Conservation (phyloP, 2,113 vertebrate genomes). For the Vulpes lagopus region DNA sequence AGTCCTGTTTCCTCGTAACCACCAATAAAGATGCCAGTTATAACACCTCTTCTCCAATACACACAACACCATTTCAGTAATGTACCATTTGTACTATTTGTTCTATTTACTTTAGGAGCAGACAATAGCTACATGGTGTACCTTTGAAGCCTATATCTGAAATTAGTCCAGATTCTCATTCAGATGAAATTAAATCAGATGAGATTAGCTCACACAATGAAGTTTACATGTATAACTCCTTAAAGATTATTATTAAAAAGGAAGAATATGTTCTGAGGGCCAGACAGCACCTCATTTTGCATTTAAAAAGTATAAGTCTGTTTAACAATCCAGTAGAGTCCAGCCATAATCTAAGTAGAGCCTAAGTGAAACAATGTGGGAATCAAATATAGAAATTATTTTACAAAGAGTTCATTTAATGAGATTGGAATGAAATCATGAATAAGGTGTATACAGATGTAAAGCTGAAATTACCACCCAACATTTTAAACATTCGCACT, state of each 20-base stretch:
- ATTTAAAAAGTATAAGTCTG: neutral
- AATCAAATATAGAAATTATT: conserved; percentile 37
- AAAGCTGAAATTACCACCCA: conserved; percentile 46
- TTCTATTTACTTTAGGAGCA: conserved; percentile 30
- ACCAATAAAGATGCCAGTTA: neutral
- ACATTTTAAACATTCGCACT: conserved; percentile 20
- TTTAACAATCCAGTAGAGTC: neutral
- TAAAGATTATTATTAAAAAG: neutral
- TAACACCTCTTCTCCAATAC: neutral
- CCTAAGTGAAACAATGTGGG: conserved; percentile 4
- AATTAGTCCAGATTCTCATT: neutral
- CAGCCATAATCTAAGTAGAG: neutral
- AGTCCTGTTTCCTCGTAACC: neutral
- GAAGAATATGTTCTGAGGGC: neutral
- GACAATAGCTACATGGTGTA: neutral
- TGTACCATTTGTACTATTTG: neutral
- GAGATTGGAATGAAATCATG: conserved; percentile 34
- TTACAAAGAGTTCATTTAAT: conserved; percentile 44
- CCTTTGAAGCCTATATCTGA: neutral
- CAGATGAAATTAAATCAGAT: neutral
- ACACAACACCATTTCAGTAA: neutral
- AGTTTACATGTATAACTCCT: neutral
- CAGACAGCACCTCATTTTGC: neutral
- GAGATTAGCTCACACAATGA: conserved; percentile 1
- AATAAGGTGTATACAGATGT: neutral